Percentiles rank a stretch among this genome's conserved stretches.
Evolutionary conservation across 2,797 vertebrate species (phyloP).

Genomic region (Bryconaethiops microstoma): DNA sequence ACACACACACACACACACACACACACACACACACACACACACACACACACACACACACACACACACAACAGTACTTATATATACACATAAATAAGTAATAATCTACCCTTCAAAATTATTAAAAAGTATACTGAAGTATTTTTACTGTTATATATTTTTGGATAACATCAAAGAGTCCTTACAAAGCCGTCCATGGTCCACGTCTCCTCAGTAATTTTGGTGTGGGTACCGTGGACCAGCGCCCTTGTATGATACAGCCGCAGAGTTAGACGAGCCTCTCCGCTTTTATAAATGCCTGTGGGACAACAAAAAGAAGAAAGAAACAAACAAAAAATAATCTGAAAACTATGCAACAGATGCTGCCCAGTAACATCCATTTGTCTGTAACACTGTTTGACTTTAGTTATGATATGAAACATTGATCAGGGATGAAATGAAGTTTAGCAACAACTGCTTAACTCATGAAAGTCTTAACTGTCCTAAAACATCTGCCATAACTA

Average conservation of each 20-base stretch:
- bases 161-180: slow-evolving; percentile 67
- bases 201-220: slow-evolving; percentile 89
- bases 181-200: slow-evolving; percentile 99
- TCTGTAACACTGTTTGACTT: not conserved
- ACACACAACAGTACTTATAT: no score
- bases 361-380: not conserved
- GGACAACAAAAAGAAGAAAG: slow-evolving; percentile 4
- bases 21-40: no score
- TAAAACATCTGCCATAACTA: not conserved
- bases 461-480: not conserved
- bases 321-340: not conserved
- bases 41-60: no score
- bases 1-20: no score
- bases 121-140: no score
- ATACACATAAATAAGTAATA: no score
- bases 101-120: no score
- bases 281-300: slow-evolving; percentile 92
- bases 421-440: not conserved
- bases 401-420: not conserved
- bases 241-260: slow-evolving; percentile 89
- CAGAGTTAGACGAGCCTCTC: slow-evolving; percentile 91
- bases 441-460: not conserved
- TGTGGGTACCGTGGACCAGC: slow-evolving; percentile 84
- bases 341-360: not conserved
- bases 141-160: no score